Percentiles rank a stretch among this genome's conserved stretches.
These are phyloP conservation scores for Bettongia penicillata DNA, from an alignment of 2,113 vertebrate species.

Conservation along the genomic window DNA sequence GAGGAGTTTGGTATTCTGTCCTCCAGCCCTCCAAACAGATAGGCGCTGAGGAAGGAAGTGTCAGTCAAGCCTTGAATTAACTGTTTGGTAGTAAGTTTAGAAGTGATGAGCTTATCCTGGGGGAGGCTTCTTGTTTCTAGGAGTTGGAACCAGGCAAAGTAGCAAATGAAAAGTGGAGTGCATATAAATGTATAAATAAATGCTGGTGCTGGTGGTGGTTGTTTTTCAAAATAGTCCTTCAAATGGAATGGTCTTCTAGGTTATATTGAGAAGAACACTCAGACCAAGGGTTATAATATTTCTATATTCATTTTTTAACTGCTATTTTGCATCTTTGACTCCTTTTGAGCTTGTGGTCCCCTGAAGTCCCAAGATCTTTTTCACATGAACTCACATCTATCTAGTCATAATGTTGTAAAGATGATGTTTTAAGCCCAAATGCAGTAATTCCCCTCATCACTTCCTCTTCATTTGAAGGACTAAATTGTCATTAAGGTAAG, in stretches of 20 bases:
- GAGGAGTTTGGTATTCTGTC: neutral
- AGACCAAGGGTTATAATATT: neutral
- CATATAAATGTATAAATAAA: neutral
- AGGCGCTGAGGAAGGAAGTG: neutral
- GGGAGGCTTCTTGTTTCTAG: neutral
- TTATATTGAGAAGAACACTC: neutral
- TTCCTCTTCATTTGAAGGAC: neutral
- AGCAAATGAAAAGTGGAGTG: neutral
- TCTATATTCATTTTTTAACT: neutral
- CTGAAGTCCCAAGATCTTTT: neutral
- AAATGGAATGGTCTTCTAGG: neutral
- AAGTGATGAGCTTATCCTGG: neutral
- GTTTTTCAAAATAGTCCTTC: neutral
- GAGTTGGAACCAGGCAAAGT: neutral
- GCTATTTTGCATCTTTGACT: neutral
- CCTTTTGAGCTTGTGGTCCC: neutral
- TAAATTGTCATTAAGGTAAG: neutral
- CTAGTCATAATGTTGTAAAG: neutral
- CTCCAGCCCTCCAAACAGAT: neutral
- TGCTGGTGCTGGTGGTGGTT: neutral
- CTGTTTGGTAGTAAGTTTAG: neutral
- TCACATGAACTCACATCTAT: neutral
- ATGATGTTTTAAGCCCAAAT: neutral
- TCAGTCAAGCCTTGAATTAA: neutral
- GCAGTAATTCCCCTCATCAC: neutral